Evolutionary conservation across 2,113 vertebrate genomes (phyloP), one percentile per base, ranked within the genome.

Genomic region (Delphinus delphis): DNA sequence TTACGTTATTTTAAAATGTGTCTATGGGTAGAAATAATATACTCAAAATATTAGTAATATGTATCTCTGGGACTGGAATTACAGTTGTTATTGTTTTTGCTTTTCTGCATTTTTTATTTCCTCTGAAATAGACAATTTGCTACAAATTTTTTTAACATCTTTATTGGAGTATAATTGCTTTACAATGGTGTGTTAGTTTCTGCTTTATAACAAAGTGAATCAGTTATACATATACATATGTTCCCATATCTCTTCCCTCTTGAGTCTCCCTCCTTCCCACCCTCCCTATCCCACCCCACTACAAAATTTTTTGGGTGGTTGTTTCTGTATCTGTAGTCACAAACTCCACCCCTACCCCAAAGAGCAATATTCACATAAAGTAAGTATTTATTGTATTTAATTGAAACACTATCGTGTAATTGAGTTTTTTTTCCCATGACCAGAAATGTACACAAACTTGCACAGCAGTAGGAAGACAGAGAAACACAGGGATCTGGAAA

Each of bases 341-440:
- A 88, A 85, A 87, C 17, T 77, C 71, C 10, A 90, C n/a, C 3
- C 4, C 28, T 76, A 60, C 70, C 21, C 5, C 33, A 7, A 88
- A 92, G n/a, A 15, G 67, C 33, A 85, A 25, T 81, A 26, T 86
- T 93, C 86, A 15, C 26, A 74, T 58, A 94, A 71, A 36, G 31
- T 67, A 88, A 67, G 6, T 53, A 88, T 28, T 82, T 96, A 65
- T 62, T 88, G 17, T 60, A 76, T 88, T 93, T 82, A 95, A 80
- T 90, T 85, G 28, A 88, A 86, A 84, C 55, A 53, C 26, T 60
- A 15, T 36, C n/a, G 10, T 82, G 13, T 85, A 65, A 89, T 83
- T 89, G 62, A 92, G 11, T 26, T 92, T 62, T 21, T 36, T 58
- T 13, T 60, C 65, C 65, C n/a, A 17, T 50, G 62, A 21, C 68